Conservation (phyloP, 1,140 invertebrate genomes). For the Papilio glaucus region DNA sequence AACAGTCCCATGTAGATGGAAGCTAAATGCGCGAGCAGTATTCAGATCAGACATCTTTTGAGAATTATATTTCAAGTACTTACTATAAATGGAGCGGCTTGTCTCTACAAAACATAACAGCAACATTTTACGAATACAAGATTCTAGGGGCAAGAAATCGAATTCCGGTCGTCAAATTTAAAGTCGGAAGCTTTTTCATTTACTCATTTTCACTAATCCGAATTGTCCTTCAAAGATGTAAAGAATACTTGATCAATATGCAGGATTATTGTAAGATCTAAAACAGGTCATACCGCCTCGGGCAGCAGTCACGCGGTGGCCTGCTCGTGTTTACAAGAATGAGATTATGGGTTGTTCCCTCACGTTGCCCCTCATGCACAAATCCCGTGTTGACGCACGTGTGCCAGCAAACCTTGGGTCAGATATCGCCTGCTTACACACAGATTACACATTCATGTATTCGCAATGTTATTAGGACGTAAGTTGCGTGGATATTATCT, state of each 20-base stretch:
- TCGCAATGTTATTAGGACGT: constrained; percentile 61
- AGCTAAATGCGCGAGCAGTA: too few relatives aligned
- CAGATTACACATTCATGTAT: constrained; percentile 63
- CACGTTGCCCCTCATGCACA: constrained; percentile 57
- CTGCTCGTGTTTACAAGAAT: constrained; percentile 29
- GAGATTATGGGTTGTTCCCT: constrained; percentile 43
- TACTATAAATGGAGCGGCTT: too few relatives aligned
- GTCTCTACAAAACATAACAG: too few relatives aligned
- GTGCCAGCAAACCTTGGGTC: constrained; percentile 52
- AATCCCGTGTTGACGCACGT: constrained; percentile 55
- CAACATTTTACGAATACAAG: too few relatives aligned
- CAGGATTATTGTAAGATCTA: constrained; percentile 38
- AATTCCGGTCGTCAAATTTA: too few relatives aligned
- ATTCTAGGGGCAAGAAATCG: too few relatives aligned
- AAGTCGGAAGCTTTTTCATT: too few relatives aligned
- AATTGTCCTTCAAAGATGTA: background rate
- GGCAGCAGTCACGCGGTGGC: constrained; percentile 47
- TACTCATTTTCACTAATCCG: background rate
- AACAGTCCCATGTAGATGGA: too few relatives aligned
- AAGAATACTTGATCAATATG: background rate
- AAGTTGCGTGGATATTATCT: constrained; percentile 43
- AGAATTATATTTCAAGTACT: too few relatives aligned
- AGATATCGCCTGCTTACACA: constrained; percentile 42
- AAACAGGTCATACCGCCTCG: constrained; percentile 44
- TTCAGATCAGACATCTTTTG: too few relatives aligned